Evolutionary conservation across 64 coral and sea anemone genomes (phyloP).

Genomic region (Actinia tenebrosa): DNA sequence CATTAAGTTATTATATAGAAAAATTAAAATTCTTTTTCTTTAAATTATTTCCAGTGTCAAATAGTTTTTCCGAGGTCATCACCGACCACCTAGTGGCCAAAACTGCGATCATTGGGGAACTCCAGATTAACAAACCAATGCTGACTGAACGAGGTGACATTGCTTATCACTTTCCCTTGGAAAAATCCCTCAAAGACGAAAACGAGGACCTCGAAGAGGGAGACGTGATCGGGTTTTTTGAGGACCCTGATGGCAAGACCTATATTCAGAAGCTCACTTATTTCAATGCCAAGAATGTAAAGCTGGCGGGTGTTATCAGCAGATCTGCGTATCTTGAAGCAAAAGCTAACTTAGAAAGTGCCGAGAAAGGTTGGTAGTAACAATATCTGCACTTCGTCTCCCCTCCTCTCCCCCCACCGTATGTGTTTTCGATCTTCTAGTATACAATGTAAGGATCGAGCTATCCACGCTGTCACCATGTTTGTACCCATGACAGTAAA

Average conservation of each 20-base stretch:
- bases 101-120: conserved; percentile 71
- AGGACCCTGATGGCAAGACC: conserved; percentile 53
- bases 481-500: background rate
- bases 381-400: too few species aligned
- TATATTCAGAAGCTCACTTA: conserved; percentile 66
- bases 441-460: too few species aligned
- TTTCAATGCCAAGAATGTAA: conserved; percentile 56
- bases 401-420: too few species aligned
- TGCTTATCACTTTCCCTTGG: conserved; percentile 85
- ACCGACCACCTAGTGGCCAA: conserved; percentile 84
- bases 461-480: background rate
- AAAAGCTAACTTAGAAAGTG: conserved; percentile 27
- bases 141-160: conserved; percentile 82
- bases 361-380: conserved; percentile 46
- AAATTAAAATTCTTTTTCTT: too few species aligned
- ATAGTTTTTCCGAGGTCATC: conserved; percentile 40
- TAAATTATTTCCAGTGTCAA: background rate
- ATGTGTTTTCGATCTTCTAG: too few species aligned
- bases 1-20: too few species aligned
- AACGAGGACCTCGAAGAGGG: conserved; percentile 74
- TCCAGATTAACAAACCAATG: conserved; percentile 74
- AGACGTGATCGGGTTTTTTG: conserved; percentile 87
- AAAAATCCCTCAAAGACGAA: conserved; percentile 18
- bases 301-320: conserved; percentile 87
- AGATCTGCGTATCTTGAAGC: conserved; percentile 91